phyloP scores from a whole-genome alignment of 2,113 vertebrate genomes.

The Apus apus region DNA sequence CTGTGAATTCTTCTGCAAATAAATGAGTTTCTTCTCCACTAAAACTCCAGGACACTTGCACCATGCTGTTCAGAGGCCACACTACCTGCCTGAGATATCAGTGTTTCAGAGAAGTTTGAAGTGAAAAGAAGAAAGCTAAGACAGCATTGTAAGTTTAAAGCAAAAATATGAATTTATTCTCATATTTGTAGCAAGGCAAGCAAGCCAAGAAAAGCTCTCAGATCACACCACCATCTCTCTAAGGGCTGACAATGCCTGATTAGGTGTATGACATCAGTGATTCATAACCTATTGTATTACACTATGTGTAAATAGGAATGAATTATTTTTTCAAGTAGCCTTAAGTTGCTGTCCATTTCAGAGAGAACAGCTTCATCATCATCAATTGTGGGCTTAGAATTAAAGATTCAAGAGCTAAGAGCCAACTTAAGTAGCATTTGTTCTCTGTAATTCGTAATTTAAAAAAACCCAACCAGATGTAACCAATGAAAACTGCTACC shows the following conservation, averaged over 20 bases:
- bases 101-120: not conserved
- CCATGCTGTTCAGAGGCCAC: not conserved
- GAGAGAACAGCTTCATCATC: constrained; percentile 32
- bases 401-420: constrained; percentile 67
- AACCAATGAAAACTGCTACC: not conserved
- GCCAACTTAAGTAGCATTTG: constrained; percentile 17
- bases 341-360: constrained; percentile 44
- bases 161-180: not conserved
- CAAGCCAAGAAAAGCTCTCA: not conserved
- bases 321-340: constrained; percentile 59
- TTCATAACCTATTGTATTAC: constrained; percentile 61
- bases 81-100: not conserved
- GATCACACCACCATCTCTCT: not conserved
- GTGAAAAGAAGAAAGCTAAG: not conserved
- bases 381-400: constrained; percentile 34
- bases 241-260: constrained; percentile 37
- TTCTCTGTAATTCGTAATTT: constrained; percentile 42
- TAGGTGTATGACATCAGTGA: constrained; percentile 34
- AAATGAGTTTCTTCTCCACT: not conserved
- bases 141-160: not conserved
- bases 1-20: not conserved
- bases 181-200: not conserved
- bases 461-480: not conserved
- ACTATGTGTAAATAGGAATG: constrained; percentile 50
- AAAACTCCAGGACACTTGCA: not conserved